Conservation (phyloP, 2,113 vertebrate genomes). For the Ophiodon elongatus region DNA sequence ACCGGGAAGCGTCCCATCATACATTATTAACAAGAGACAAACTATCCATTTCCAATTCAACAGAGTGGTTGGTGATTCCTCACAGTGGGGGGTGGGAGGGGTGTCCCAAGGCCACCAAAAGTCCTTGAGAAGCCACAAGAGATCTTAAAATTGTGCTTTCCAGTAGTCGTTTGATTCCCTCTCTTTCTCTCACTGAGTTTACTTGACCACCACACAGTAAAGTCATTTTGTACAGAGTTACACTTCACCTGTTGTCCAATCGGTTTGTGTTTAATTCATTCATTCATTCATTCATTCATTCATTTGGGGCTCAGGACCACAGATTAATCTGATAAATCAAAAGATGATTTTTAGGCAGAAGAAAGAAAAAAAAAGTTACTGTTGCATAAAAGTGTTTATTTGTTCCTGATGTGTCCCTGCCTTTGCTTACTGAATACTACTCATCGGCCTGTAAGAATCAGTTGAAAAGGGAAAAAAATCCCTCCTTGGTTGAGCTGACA, state of each 20-base stretch:
- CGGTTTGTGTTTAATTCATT: no score
- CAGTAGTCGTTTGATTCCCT: not conserved
- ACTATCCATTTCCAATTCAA: slow-evolving; percentile 63
- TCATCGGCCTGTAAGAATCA: not conserved
- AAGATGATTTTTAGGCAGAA: no score
- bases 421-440: not conserved
- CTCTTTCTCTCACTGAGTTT: not conserved
- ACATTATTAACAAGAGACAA: slow-evolving; percentile 62
- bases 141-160: not conserved
- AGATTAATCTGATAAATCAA: not conserved
- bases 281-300: no score
- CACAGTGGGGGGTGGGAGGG: not conserved
- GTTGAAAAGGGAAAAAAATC: not conserved
- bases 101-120: not conserved
- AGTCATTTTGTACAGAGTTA: not conserved
- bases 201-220: not conserved
- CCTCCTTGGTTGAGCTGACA: not conserved
- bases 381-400: not conserved
- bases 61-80: slow-evolving; percentile 17
- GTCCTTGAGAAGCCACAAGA: not conserved
- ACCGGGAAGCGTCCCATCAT: slow-evolving; percentile 35
- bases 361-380: not conserved
- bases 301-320: not conserved
- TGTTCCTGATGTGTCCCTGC: no score
- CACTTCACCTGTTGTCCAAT: not conserved